These are phyloP conservation scores for Portunus trituberculatus DNA, from an alignment of 1,140 invertebrate genomes.

Conservation along the genomic window DNA sequence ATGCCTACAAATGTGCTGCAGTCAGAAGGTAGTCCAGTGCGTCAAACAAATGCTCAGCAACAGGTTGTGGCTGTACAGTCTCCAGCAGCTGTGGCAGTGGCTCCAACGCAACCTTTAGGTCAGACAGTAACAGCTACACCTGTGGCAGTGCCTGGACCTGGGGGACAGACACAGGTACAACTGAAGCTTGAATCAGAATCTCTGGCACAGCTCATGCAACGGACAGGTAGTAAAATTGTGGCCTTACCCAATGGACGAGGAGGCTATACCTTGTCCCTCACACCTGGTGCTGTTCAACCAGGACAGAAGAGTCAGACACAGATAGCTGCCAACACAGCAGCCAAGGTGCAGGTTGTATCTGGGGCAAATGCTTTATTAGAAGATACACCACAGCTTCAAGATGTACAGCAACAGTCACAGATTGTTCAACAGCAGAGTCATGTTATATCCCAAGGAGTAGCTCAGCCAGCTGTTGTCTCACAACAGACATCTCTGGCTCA, in stretches of 20 bases:
- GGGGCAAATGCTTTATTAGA: conserved; percentile 40
- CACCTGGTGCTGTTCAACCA: conserved; percentile 64
- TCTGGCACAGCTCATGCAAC: conserved; percentile 73
- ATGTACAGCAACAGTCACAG: conserved; percentile 44
- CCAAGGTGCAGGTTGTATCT: conserved; percentile 69
- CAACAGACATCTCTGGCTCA: conserved; percentile 33
- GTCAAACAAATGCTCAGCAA: conserved; percentile 46
- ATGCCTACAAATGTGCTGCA: conserved; percentile 49
- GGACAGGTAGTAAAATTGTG: conserved; percentile 75
- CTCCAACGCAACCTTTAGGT: conserved; percentile 57
- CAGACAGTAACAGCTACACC: conserved; percentile 62
- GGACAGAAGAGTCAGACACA: conserved; percentile 66
- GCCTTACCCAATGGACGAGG: conserved; percentile 77
- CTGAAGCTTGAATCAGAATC: conserved; percentile 66
- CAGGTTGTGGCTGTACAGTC: conserved; percentile 44
- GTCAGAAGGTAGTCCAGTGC: not conserved
- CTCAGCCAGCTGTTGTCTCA: conserved; percentile 38
- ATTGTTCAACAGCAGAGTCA: conserved; percentile 63
- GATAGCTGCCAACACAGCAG: conserved; percentile 65
- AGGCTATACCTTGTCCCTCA: conserved; percentile 76
- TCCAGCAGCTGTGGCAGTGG: conserved; percentile 46
- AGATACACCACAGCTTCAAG: conserved; percentile 10
- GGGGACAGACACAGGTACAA: conserved; percentile 73
- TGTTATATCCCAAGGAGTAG: conserved; percentile 63
- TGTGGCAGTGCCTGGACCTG: conserved; percentile 61